These are phyloP conservation scores for Ellobius talpinus DNA, from an alignment of 2,113 vertebrate genomes.

Conservation along the genomic window DNA sequence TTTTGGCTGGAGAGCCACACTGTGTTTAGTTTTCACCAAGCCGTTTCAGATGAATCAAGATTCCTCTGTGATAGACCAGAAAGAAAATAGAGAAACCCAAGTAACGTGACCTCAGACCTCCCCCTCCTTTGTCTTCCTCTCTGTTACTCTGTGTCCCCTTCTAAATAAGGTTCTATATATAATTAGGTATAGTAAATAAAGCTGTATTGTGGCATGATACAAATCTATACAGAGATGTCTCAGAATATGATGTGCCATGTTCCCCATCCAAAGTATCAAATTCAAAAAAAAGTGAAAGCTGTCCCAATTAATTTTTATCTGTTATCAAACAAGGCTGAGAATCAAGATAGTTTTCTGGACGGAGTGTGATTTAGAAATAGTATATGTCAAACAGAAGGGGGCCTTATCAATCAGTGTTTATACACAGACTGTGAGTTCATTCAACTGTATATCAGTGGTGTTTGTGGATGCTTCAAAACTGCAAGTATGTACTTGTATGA, in stretches of 20 bases:
- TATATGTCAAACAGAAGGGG: not conserved
- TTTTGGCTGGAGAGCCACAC: slow-evolving; percentile 17
- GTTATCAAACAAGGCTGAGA: not conserved
- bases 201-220: not conserved
- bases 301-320: not conserved
- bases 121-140: not conserved
- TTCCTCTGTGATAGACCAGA: not conserved
- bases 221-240: not conserved
- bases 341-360: not conserved
- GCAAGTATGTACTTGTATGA: not conserved
- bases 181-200: not conserved
- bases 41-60: not conserved
- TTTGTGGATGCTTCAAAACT: not conserved
- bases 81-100: not conserved
- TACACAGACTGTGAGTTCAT: not conserved
- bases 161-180: not conserved
- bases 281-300: not conserved
- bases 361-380: not conserved
- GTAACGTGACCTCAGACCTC: not conserved
- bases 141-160: not conserved
- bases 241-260: not conserved
- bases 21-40: slow-evolving; percentile 42
- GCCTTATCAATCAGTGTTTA: not conserved
- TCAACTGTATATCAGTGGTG: not conserved
- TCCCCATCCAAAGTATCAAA: not conserved